Conservation (phyloP, 2,797 vertebrate species). For the Chanos chanos region DNA sequence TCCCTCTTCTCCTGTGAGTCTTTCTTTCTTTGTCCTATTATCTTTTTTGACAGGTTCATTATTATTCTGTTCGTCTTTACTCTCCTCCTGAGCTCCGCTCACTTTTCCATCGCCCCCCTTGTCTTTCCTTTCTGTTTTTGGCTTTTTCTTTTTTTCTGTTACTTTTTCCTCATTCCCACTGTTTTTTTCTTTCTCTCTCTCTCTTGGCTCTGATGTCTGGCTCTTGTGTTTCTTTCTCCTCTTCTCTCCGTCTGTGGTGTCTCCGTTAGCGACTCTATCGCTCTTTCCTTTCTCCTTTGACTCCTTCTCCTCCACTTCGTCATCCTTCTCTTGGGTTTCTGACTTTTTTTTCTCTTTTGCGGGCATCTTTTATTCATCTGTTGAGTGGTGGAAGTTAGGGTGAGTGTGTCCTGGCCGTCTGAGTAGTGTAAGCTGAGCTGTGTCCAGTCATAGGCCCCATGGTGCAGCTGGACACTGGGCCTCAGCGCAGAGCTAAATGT, state of each 20-base stretch:
- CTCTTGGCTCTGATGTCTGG: constrained; percentile 36
- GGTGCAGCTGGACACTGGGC: constrained; percentile 44
- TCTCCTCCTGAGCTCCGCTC: constrained; percentile 48
- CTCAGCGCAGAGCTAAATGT: constrained; percentile 28
- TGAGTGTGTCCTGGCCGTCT: constrained; percentile 69
- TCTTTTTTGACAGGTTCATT: constrained; percentile 66
- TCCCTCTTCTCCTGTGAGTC: constrained; percentile 44
- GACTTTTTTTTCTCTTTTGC: constrained; percentile 78
- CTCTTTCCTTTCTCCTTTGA: constrained; percentile 60
- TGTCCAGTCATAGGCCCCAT: constrained; percentile 48
- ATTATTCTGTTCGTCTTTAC: constrained; percentile 66
- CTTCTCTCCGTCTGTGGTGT: constrained; percentile 49
- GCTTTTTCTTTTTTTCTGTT: constrained; percentile 27
- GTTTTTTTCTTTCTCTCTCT: constrained; percentile 22
- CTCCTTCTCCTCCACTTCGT: constrained; percentile 63
- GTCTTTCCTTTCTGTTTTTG: constrained; percentile 19
- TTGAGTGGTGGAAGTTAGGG: constrained; percentile 62
- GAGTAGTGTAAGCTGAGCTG: constrained; percentile 71
- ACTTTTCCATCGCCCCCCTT: constrained; percentile 25
- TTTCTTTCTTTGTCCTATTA: constrained; percentile 67
- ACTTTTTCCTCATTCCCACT: constrained; percentile 45
- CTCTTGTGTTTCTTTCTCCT: constrained; percentile 53
- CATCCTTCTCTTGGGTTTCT: constrained; percentile 71
- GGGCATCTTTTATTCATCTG: constrained; percentile 87
- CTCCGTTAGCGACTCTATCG: constrained; percentile 40